Evolutionary conservation across 2,797 vertebrate genomes (phyloP).

Genomic region (Acanthiza pusilla): DNA sequence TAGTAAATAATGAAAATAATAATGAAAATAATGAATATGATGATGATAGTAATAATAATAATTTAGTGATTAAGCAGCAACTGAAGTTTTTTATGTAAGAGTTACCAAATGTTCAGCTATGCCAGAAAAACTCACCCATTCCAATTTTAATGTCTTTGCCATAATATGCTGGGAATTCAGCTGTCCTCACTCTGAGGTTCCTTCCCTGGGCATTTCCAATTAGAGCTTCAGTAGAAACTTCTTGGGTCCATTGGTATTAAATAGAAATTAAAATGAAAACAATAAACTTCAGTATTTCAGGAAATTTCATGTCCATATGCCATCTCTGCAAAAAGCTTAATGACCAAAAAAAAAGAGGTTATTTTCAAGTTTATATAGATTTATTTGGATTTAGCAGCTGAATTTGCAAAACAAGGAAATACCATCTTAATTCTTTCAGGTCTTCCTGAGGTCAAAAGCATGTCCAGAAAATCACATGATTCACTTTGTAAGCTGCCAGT

Average conservation of each 20-base stretch:
- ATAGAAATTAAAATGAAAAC: neutral
- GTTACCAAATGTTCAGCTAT: neutral
- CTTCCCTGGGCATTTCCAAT: neutral
- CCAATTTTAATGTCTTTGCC: neutral
- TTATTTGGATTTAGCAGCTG: neutral
- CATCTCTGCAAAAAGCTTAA: neutral
- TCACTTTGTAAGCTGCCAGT: neutral
- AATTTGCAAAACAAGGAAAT: neutral
- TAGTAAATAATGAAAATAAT: neutral
- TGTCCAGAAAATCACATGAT: neutral
- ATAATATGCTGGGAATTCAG: neutral
- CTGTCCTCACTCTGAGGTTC: neutral
- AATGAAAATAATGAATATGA: neutral
- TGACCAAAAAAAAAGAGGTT: neutral
- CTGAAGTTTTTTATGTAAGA: neutral
- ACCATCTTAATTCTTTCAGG: neutral
- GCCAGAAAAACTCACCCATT: neutral
- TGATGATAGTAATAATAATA: no score
- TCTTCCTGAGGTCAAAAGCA: neutral
- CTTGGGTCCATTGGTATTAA: neutral
- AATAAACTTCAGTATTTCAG: neutral
- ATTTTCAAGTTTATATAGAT: neutral
- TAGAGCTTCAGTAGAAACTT: neutral
- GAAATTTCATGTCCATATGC: neutral
- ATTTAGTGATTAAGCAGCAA: neutral